Evolutionary conservation across 1,140 invertebrate species (phyloP).

Genomic region (Bombyx mandarina): DNA sequence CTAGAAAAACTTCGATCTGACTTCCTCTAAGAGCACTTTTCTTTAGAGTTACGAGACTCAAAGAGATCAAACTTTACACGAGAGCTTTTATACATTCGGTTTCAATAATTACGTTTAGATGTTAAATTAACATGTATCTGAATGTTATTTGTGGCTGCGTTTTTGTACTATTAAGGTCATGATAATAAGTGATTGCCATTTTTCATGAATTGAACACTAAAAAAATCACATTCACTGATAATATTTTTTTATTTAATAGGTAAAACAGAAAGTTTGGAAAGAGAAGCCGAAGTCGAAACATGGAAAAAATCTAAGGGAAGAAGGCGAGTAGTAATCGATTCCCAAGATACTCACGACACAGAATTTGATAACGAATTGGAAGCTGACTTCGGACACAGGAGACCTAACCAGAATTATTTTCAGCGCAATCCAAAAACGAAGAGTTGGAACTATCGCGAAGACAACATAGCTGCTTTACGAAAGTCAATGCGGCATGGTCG

Average conservation of each 20-base stretch:
- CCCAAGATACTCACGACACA: constrained; percentile 1
- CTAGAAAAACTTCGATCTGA: no score
- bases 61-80: no score
- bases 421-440: constrained; percentile 21
- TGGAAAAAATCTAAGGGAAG: constrained; percentile 24
- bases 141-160: no score
- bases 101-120: no score
- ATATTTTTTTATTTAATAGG: constrained; percentile 1
- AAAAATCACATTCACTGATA: neutral
- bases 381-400: neutral
- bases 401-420: neutral
- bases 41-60: neutral
- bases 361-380: constrained; percentile 8
- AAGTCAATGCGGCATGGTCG: constrained; percentile 4
- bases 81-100: no score
- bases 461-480: neutral
- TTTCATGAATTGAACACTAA: no score
- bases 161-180: no score
- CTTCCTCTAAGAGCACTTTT: no score
- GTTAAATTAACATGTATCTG: no score
- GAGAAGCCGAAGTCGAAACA: constrained; percentile 12
- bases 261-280: constrained; percentile 3
- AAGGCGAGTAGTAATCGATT: constrained; percentile 13
- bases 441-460: constrained; percentile 7
- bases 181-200: no score